Evolutionary conservation across 64 coral and sea anemone species (phyloP).

Genomic region (Dendronephthya gigantea): DNA sequence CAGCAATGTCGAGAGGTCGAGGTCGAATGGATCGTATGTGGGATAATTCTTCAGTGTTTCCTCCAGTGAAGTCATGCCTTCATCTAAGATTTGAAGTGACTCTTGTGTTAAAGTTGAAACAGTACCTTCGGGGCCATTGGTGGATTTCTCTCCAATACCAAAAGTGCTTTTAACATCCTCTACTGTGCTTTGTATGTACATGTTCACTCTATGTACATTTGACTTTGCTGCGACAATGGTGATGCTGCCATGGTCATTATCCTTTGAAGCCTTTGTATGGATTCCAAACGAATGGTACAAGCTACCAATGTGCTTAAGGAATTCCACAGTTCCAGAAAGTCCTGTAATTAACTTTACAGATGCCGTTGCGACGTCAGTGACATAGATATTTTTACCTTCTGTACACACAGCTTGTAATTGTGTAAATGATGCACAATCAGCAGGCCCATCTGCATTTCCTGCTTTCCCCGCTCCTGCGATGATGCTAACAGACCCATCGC

Average conservation of each 20-base stretch:
- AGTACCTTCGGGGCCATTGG: conserved; percentile 40
- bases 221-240: too few relatives aligned
- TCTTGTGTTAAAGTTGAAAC: conserved; percentile 28
- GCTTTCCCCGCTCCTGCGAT: conserved; percentile 10
- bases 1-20: not conserved
- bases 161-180: conserved; percentile 19
- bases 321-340: conserved; percentile 31
- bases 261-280: conserved; percentile 13
- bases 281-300: conserved; percentile 18
- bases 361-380: conserved; percentile 10
- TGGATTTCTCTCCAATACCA: conserved; percentile 25
- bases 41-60: not conserved
- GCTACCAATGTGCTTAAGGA: conserved; percentile 22
- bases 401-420: conserved; percentile 19
- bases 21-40: not conserved
- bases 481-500: conserved; percentile 21
- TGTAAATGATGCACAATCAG: conserved; percentile 10
- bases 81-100: conserved; percentile 21
- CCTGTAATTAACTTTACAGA: conserved; percentile 33
- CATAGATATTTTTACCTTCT: conserved; percentile 27
- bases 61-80: conserved; percentile 12
- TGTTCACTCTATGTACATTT: not conserved
- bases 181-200: conserved; percentile 33
- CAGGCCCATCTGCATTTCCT: conserved; percentile 20
- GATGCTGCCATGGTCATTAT: too few relatives aligned